These are phyloP conservation scores for Dryobates pubescens DNA, from an alignment of 2,797 vertebrate genomes.

Conservation along the genomic window DNA sequence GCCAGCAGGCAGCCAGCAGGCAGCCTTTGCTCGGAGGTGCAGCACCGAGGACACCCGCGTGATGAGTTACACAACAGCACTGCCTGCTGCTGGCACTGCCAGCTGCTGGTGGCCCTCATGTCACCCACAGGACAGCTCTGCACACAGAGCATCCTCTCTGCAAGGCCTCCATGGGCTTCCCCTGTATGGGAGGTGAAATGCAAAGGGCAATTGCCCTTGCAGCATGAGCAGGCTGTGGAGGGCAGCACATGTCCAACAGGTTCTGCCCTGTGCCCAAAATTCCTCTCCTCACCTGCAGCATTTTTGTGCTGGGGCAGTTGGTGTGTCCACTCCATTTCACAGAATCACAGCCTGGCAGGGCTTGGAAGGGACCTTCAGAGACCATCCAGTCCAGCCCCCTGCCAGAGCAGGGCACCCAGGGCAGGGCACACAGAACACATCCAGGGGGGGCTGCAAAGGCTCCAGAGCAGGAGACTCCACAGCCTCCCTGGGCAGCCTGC, in stretches of 20 bases:
- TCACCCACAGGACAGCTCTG: background rate
- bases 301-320: background rate
- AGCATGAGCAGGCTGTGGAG: fast-evolving
- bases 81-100: background rate
- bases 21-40: background rate
- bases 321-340: background rate
- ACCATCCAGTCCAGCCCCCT: no score
- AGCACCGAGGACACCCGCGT: background rate
- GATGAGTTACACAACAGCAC: background rate
- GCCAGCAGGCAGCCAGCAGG: background rate
- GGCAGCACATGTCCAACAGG: background rate
- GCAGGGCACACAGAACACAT: no score
- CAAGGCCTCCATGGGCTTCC: background rate
- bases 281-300: background rate
- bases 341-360: no score
- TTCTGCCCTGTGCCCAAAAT: background rate
- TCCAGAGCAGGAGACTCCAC: no score
- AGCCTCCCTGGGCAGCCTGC: no score
- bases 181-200: fast-evolving
- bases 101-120: background rate
- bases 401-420: no score
- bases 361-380: no score
- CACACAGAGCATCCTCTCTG: background rate
- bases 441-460: no score
- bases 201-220: background rate